phyloP scores from a whole-genome alignment of 2,113 vertebrate genomes.

The Oreotrochilus melanogaster region DNA sequence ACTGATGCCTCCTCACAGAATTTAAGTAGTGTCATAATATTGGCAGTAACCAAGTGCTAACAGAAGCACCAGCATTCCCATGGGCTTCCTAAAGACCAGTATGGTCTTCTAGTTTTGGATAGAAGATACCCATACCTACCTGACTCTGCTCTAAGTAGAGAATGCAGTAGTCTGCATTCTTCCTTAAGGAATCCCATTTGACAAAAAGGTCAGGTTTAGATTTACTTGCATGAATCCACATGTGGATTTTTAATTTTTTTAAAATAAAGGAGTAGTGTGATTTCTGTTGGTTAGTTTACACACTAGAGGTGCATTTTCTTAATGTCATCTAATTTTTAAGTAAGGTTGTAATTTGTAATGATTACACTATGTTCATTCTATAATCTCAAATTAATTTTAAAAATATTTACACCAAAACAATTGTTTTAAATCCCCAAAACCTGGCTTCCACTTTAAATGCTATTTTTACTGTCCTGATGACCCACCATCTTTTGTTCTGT shows the following conservation, averaged over 20 bases:
- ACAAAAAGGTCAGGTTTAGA: background rate
- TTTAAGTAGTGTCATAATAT: background rate
- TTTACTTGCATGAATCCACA: background rate
- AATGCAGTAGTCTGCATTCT: background rate
- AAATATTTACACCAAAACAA: background rate
- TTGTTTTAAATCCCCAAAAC: background rate
- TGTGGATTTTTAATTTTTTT: background rate
- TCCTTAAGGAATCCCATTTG: background rate
- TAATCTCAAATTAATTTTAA: background rate
- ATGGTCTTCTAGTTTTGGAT: background rate
- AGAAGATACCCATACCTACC: background rate
- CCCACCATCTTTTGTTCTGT: background rate
- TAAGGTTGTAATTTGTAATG: background rate
- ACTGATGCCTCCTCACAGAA: background rate
- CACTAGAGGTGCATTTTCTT: background rate
- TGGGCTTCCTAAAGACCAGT: background rate
- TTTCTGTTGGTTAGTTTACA: background rate
- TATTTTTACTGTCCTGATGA: background rate
- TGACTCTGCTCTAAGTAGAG: accelerated
- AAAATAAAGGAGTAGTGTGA: accelerated
- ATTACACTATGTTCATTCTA: background rate
- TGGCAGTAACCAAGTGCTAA: background rate
- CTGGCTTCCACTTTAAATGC: background rate
- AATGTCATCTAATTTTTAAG: background rate
- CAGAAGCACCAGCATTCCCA: background rate